These are phyloP conservation scores for Spilogale gracilis DNA, from an alignment of 2,113 vertebrate species.

Conservation along the genomic window DNA sequence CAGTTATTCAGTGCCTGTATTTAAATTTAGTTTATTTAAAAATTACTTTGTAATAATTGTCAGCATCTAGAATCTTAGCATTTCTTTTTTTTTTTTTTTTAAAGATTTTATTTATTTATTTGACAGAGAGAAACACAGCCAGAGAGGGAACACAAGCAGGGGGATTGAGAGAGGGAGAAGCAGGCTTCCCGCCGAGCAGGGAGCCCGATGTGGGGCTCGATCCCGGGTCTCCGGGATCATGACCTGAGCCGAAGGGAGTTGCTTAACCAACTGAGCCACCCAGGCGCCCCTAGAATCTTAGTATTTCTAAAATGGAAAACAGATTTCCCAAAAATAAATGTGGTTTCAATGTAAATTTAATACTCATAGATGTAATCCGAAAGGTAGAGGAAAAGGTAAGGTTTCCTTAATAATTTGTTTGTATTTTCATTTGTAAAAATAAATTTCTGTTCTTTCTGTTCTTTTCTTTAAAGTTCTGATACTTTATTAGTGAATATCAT, in stretches of 20 bases:
- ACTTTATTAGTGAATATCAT: constrained; percentile 10
- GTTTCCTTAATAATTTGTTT: constrained; percentile 42
- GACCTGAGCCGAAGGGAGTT: too few relatives aligned
- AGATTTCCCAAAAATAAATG: constrained; percentile 48
- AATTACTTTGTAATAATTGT: neutral
- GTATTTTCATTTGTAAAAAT: constrained; percentile 51
- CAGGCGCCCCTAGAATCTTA: neutral
- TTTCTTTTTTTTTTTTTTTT: too few relatives aligned
- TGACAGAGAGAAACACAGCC: too few relatives aligned
- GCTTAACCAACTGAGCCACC: too few relatives aligned
- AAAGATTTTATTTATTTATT: too few relatives aligned
- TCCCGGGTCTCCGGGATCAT: too few relatives aligned
- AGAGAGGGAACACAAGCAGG: too few relatives aligned
- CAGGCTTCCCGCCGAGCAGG: too few relatives aligned
- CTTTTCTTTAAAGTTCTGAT: neutral
- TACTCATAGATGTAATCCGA: constrained; percentile 18
- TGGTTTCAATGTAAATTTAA: constrained; percentile 42
- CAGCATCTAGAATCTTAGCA: neutral
- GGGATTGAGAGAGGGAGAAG: too few relatives aligned
- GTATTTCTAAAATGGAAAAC: constrained; percentile 15
- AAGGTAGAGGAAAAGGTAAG: constrained; percentile 23
- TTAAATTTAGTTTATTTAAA: neutral
- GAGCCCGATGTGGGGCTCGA: too few relatives aligned
- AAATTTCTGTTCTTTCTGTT: constrained; percentile 19
- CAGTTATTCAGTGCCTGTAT: neutral